These are phyloP conservation scores for Psittacula derbiana DNA, from an alignment of 2,797 vertebrate species.

Conservation along the genomic window DNA sequence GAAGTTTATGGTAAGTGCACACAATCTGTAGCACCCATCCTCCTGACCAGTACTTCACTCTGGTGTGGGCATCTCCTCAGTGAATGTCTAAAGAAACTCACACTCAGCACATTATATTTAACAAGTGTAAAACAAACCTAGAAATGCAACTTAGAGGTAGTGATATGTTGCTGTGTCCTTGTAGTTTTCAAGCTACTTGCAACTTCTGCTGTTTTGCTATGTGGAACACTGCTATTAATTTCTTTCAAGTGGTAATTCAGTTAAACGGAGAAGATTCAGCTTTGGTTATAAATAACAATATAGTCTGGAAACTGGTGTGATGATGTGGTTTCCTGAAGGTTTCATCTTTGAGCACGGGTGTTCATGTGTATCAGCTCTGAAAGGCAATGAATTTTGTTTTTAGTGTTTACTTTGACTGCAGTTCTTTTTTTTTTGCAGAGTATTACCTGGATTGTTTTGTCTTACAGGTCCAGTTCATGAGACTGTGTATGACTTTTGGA, in stretches of 20 bases:
- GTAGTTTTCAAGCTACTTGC: neutral
- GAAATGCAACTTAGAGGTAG: neutral
- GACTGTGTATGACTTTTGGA: constrained; percentile 99
- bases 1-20: neutral
- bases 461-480: constrained; percentile 94
- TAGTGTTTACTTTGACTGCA: neutral
- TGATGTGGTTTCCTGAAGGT: constrained; percentile 15
- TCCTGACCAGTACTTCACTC: neutral
- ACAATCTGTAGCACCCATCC: neutral
- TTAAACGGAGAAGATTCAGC: constrained; percentile 11
- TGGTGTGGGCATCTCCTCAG: neutral
- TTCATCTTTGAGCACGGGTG: neutral
- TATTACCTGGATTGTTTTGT: constrained; percentile 7
- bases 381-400: neutral
- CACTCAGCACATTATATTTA: neutral
- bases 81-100: neutral
- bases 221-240: neutral
- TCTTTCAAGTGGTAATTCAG: constrained; percentile 44
- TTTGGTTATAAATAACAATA: neutral
- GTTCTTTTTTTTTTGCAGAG: neutral
- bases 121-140: neutral
- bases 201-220: neutral
- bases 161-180: neutral
- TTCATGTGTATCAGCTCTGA: neutral
- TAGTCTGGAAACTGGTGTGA: neutral